Evolutionary conservation across 1,140 invertebrate genomes (phyloP), one percentile per base, ranked within the genome.

Genomic region (Drosophila bocqueti): DNA sequence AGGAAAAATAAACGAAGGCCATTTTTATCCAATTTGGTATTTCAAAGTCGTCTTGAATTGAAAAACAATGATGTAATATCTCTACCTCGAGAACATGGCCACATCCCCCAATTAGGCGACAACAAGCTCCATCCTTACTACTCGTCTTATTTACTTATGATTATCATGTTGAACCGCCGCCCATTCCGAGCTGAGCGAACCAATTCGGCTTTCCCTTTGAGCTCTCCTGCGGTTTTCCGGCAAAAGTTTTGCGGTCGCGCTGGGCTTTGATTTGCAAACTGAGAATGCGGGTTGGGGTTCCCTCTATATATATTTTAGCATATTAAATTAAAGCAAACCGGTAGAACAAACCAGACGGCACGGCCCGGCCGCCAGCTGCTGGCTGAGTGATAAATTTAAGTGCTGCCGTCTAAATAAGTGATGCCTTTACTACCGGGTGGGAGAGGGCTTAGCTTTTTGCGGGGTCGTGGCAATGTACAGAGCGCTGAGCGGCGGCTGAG

Each of bases 381-480:
- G 69, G 62, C 78, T 54, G 84, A 89, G 84, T 84, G 84, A 87
- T 83, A 89, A 84, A 78, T 87, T 81, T 87, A 87, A 87, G 84
- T 87, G 81, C 74, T 77, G 49, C 40, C 54, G 45, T 77, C 81
- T 89, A 83, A 87, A 87, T 87, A 87, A 89, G 81, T 84, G 82
- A 87, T 87, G 81, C 59, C 36, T 77, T 43, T 34, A 54, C 66
- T 63, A 60, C 60, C 24, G 46, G 52, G 4, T 76, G 26, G 40
- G 24, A 8, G 38, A 38, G 26, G 72, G 26, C 76, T 67, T 80
- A 72, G 62, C 75, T 60, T 73, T 18, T n/a, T 15, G 11, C 26
- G 43, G 34, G 16, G 18, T 21, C 5, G 31, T 29, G 36, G 45
- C 15, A 34, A 46, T 69, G 50, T 58, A 58, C 67, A 72, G 67